Conservation (phyloP, 2,888 invertebrate species). For the Apotomis betuletana region DNA sequence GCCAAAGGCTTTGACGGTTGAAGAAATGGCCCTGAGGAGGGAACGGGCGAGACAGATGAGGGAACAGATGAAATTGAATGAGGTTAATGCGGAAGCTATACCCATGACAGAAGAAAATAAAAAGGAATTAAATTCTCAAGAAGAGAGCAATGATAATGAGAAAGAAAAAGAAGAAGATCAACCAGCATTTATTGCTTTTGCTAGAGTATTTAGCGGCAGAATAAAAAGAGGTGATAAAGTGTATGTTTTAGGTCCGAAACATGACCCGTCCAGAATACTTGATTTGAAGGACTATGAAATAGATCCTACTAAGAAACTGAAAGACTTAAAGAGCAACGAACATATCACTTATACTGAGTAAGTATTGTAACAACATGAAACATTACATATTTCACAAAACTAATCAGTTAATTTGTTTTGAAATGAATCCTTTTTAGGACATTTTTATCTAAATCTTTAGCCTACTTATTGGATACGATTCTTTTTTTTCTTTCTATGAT, state of each 20-base stretch:
- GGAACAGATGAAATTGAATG: conserved; percentile 79
- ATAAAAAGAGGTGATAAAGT: conserved; percentile 89
- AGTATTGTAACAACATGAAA: conserved; percentile 51
- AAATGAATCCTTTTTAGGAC: no score
- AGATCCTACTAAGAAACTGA: conserved; percentile 79
- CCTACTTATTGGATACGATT: no score
- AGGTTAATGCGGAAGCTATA: conserved; percentile 50
- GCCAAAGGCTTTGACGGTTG: conserved; percentile 88
- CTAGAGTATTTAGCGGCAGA: conserved; percentile 95
- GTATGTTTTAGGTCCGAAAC: conserved; percentile 94
- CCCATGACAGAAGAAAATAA: conserved; percentile 50
- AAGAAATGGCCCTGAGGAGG: conserved; percentile 88
- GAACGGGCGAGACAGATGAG: conserved; percentile 87
- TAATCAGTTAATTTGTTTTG: no score
- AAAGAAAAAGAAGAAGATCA: conserved; percentile 76
- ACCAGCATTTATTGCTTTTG: conserved; percentile 94
- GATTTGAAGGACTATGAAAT: conserved; percentile 68
- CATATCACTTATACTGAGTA: conserved; percentile 86
- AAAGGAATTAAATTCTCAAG: conserved; percentile 43
- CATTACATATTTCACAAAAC: no score
- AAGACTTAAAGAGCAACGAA: conserved; percentile 84
- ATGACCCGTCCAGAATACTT: conserved; percentile 88
- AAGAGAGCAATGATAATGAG: conserved; percentile 53
- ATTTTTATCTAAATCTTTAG: no score
- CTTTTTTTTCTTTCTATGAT: no score